Percentiles rank a stretch among this genome's conserved stretches.
These are phyloP conservation scores for Anseranas semipalmata DNA, from an alignment of 2,113 vertebrate species.

Conservation along the genomic window DNA sequence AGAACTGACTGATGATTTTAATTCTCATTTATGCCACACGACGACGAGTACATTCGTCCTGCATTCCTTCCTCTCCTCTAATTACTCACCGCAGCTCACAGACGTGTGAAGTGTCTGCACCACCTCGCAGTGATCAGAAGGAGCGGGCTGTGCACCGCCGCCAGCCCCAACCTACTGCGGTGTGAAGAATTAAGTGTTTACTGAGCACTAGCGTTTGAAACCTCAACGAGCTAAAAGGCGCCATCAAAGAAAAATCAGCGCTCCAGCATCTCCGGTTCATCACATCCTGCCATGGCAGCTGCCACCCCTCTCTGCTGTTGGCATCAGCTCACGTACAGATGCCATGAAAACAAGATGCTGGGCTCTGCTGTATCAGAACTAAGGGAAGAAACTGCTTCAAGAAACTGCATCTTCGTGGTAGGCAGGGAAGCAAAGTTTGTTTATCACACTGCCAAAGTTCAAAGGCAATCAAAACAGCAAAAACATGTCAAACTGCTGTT, in stretches of 20 bases:
- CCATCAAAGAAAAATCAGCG: neutral
- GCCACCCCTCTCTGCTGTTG: neutral
- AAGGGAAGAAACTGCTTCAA: neutral
- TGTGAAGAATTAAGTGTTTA: neutral
- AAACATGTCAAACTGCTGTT: neutral
- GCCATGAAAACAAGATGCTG: neutral
- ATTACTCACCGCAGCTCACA: neutral
- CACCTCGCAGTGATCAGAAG: neutral
- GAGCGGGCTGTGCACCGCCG: neutral
- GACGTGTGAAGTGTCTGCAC: neutral
- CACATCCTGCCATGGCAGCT: neutral
- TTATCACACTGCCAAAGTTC: constrained; percentile 20
- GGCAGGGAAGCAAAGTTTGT: neutral
- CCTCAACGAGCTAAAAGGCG: neutral
- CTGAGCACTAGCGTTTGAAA: neutral
- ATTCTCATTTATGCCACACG: neutral
- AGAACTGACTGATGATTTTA: neutral
- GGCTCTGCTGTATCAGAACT: neutral
- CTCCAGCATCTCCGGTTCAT: neutral
- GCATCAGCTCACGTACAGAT: neutral
- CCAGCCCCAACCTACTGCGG: neutral
- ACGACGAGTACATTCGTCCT: neutral
- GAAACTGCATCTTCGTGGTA: neutral
- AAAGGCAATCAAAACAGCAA: constrained; percentile 31
- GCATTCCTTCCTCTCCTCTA: constrained; percentile 5